phyloP scores from a whole-genome alignment of 2,888 invertebrate genomes.

The Amphipyra tragopoginis region DNA sequence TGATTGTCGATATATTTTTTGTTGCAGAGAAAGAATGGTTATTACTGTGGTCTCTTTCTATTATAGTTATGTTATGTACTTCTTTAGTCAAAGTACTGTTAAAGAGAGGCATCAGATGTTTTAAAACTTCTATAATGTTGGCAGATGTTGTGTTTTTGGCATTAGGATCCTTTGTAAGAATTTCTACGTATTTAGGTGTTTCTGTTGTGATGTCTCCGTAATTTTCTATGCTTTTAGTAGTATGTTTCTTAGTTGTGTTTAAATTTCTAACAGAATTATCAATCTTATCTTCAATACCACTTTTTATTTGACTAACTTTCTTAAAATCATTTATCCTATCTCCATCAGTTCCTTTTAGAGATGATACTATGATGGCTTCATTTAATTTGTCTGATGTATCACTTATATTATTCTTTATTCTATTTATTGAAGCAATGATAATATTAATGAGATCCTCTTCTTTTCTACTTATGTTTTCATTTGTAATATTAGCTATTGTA shows the following conservation, averaged over 20 bases:
- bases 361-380: conserved; percentile 81
- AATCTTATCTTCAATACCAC: conserved; percentile 78
- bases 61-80: conserved; percentile 84
- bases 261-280: conserved; percentile 60
- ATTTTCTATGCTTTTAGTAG: conserved; percentile 44
- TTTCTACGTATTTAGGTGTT: conserved; percentile 77
- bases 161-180: conserved; percentile 83
- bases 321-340: conserved; percentile 49
- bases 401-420: conserved; percentile 81
- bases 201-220: conserved; percentile 62
- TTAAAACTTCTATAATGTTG: conserved; percentile 83
- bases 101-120: conserved; percentile 84
- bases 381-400: conserved; percentile 72
- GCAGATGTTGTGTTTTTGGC: conserved; percentile 75
- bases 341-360: conserved; percentile 60
- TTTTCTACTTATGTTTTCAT: conserved; percentile 69
- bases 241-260: conserved; percentile 38
- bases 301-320: conserved; percentile 72
- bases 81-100: conserved; percentile 81
- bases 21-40: conserved; percentile 79
- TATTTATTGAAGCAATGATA: conserved; percentile 84
- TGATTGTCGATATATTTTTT: conserved; percentile 83
- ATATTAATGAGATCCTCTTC: conserved; percentile 81
- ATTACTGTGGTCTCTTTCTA: conserved; percentile 80
- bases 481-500: conserved; percentile 88